Conservation (phyloP, 2,113 vertebrate species). For the Morone chrysops region DNA sequence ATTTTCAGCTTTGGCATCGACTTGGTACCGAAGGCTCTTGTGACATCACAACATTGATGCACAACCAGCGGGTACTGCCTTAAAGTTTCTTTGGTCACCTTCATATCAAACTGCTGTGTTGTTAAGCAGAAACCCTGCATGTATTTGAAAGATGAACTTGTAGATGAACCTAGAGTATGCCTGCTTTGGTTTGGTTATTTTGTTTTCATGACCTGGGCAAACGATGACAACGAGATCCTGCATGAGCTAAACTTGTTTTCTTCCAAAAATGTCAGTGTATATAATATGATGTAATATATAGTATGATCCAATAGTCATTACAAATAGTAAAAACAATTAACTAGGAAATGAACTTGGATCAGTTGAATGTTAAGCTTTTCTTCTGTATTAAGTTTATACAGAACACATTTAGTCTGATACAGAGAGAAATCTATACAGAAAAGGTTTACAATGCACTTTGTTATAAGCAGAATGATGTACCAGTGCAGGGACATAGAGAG, state of each 20-base stretch:
- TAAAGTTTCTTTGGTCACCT: conserved; percentile 15
- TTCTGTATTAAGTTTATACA: too few species aligned
- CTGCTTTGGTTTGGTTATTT: neutral
- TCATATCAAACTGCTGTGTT: neutral
- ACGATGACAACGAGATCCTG: neutral
- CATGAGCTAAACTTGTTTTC: neutral
- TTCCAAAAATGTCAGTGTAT: neutral
- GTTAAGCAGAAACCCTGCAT: conserved; percentile 10
- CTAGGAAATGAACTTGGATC: neutral
- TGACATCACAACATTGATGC: neutral
- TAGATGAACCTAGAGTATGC: too few species aligned
- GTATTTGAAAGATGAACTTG: neutral
- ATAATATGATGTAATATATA: too few species aligned
- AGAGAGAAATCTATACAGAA: conserved; percentile 9
- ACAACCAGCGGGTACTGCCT: conserved; percentile 1
- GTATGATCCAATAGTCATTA: neutral
- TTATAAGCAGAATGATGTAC: conserved; percentile 21
- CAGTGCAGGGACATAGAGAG: conserved; percentile 27
- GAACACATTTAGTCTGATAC: neutral
- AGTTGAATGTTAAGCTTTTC: neutral
- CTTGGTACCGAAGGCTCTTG: too few species aligned
- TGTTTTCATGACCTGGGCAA: neutral
- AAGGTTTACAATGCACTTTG: conserved; percentile 10
- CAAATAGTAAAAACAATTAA: neutral
- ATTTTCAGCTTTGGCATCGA: too few species aligned